Percentiles rank a stretch among this genome's conserved stretches.
phyloP scores from a whole-genome alignment of 1,140 invertebrate species.

The Drosophila lini region DNA sequence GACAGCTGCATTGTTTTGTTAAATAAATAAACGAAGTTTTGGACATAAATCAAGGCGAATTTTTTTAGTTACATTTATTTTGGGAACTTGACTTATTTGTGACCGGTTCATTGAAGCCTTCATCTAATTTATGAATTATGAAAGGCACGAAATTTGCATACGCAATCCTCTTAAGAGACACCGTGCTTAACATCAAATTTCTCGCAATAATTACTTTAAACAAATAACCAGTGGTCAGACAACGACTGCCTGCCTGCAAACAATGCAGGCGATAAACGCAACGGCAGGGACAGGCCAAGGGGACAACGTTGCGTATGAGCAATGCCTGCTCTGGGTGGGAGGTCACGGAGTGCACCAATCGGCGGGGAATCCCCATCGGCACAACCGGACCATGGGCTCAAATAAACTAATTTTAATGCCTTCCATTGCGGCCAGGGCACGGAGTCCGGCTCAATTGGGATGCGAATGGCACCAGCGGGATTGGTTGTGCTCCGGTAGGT shows the following conservation, averaged over 20 bases:
- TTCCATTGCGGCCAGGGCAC: conserved; percentile 63
- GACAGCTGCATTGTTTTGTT: conserved; percentile 22
- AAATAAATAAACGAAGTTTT: conserved; percentile 33
- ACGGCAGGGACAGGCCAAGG: conserved; percentile 25
- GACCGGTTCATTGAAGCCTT: conserved; percentile 7
- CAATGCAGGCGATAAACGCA: conserved; percentile 62
- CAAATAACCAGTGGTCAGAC: conserved; percentile 33
- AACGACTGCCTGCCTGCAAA: background rate
- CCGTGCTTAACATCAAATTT: conserved; percentile 6
- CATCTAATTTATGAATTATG: conserved; percentile 28
- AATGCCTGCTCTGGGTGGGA: conserved; percentile 28
- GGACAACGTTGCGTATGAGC: conserved; percentile 59
- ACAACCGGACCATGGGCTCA: conserved; percentile 41
- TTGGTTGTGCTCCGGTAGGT: background rate
- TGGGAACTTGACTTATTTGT: conserved; percentile 1
- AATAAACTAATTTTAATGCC: conserved; percentile 82
- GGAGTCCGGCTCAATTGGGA: conserved; percentile 74
- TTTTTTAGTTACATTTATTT: conserved; percentile 2
- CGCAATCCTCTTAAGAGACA: conserved; percentile 15
- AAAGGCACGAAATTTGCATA: conserved; percentile 1
- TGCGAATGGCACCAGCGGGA: conserved; percentile 50
- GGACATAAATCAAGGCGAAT: conserved; percentile 29
- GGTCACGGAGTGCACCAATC: conserved; percentile 28
- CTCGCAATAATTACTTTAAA: conserved; percentile 34
- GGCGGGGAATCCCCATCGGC: conserved; percentile 45